Evolutionary conservation across 1,140 invertebrate genomes (phyloP), one percentile per base, ranked within the genome.

Genomic region (Drosophila pallidifrons): DNA sequence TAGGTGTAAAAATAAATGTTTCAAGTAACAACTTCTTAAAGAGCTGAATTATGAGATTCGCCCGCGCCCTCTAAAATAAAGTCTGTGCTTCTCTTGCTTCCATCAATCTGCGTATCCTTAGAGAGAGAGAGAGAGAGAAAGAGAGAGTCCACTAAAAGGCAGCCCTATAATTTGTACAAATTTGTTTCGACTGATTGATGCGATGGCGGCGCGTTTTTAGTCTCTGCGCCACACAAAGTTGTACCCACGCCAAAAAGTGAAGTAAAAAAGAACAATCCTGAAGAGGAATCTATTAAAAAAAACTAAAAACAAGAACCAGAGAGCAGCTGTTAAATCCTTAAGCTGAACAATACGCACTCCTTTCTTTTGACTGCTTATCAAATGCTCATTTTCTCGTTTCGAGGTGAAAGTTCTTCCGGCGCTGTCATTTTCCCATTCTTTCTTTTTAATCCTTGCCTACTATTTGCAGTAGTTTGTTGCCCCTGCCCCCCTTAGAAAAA

Each of bases 1-100:
- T 49, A 85, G 85, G 85, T 89, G 85, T 89, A 89, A 89, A 89
- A 89, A 89, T 89, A 89, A 89, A 89, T 89, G 85, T 79, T 89
- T 89, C 74, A 81, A 85, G 85, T 89, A 89, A 89, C 85, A 89
- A 89, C 85, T 89, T 89, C 81, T 85, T 89, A 89, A 89, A 87
- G 82, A 87, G 77, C 75, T 89, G 54, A 88, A 81, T 80, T 88
- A 88, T 88, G 85, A 57, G 41, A 7, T 38, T 7, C 68, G 43
- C 65, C 73, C 66, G 67, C 66, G 35, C 16, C 45, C 45, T 10
- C 2, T 10, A 38, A 8, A 38, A 38, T n/a, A n/a, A 28, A 30
- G 6, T 0, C 4, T n/a, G 5, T 38, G 49, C 8, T 11, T 4
- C 41, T 5, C 41, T n/a, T 25, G 41, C 41, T 8, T 25, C 69